A percentile compares a stretch with the other conserved stretches of the same genome.
Evolutionary conservation across 2,888 invertebrate genomes (phyloP).

Genomic region (Amphiduros pacificus): DNA sequence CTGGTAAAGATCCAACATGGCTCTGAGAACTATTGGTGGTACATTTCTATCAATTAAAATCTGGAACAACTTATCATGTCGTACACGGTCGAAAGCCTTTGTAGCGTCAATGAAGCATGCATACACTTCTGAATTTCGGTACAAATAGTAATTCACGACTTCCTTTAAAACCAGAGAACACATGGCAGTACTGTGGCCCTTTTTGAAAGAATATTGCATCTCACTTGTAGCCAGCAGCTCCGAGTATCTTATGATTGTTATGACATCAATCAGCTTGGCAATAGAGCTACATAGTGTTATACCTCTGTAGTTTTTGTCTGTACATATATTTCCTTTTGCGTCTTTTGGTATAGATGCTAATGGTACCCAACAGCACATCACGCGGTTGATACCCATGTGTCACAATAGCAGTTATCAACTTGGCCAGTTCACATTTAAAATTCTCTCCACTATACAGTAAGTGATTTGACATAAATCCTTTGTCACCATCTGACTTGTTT

Average conservation of each 20-base stretch:
- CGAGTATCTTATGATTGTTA: background rate
- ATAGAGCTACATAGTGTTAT: background rate
- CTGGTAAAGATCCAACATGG: background rate
- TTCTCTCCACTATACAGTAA: background rate
- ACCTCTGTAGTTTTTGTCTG: background rate
- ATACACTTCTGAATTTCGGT: background rate
- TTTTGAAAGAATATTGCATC: slow-evolving; percentile 3
- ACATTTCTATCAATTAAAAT: slow-evolving; percentile 2
- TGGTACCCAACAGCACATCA: background rate
- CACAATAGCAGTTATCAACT: background rate
- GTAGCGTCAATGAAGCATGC: background rate
- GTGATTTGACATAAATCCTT: background rate
- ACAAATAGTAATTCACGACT: background rate
- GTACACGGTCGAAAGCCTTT: background rate
- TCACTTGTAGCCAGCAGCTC: background rate
- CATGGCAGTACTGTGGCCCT: background rate
- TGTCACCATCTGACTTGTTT: background rate
- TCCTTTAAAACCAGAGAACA: slow-evolving; percentile 1
- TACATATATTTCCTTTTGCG: background rate
- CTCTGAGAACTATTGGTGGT: background rate
- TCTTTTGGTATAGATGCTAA: background rate
- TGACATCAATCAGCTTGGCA: background rate
- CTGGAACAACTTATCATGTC: background rate
- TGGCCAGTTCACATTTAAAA: background rate
- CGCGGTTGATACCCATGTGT: slow-evolving; percentile 4